Evolutionary conservation across 2,797 vertebrate species (phyloP).

Genomic region (Pipistrellus pygmaeus): DNA sequence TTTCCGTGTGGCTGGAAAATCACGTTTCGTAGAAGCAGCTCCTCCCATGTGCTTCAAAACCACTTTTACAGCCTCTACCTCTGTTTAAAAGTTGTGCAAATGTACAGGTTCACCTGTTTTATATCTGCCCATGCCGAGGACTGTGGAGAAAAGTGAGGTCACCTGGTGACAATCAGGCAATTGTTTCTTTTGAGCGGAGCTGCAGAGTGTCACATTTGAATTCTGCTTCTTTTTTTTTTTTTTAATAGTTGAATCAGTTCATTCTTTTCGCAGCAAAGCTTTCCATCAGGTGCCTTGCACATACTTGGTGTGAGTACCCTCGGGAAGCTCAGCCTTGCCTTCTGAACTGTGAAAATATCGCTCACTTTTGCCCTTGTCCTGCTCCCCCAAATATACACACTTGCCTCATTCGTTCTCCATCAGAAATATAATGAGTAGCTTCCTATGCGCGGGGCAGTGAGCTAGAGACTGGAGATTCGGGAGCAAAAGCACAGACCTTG

Average conservation of each 20-base stretch:
- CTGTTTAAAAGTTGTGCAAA: neutral
- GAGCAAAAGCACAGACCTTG: neutral
- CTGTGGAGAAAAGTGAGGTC: conserved; percentile 31
- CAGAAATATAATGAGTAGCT: neutral
- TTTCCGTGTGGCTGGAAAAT: neutral
- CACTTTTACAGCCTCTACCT: neutral
- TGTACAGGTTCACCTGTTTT: conserved; percentile 46
- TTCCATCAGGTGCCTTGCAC: conserved; percentile 16
- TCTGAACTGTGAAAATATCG: neutral
- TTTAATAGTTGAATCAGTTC: conserved; percentile 18
- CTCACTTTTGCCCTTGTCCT: neutral
- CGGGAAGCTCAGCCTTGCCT: neutral
- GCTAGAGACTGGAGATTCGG: neutral
- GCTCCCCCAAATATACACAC: neutral
- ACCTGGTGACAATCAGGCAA: conserved; percentile 20
- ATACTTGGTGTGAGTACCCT: neutral
- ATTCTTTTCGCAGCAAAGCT: conserved; percentile 43
- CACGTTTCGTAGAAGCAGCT: neutral
- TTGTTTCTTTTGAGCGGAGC: conserved; percentile 56
- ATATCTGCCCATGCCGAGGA: conserved; percentile 15
- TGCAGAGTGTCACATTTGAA: neutral
- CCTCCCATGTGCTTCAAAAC: conserved; percentile 14
- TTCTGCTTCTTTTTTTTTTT: neutral
- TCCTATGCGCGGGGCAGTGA: neutral
- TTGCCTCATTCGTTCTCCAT: conserved; percentile 4